Evolutionary conservation across 2,113 vertebrate species (phyloP), one percentile per base, ranked within the genome.

Genomic region (Sinocyclocheilus maitianheensis): DNA sequence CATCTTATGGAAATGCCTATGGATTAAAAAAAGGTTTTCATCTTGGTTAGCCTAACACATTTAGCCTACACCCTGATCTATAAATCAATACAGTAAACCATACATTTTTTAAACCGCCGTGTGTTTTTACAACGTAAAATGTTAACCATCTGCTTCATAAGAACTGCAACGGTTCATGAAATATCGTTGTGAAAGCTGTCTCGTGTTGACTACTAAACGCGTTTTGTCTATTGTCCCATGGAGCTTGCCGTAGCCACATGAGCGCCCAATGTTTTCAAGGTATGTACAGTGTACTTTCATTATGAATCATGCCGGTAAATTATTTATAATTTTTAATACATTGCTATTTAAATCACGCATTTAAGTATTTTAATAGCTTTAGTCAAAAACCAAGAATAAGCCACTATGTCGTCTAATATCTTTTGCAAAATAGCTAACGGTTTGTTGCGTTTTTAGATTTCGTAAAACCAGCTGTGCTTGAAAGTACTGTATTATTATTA

Each of bases 171-270:
- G 34, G 67, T 72, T 22, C 4, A 1, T 69, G 18, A 10, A 43
- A 72, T 22, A 2, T 58, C 3, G 3, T 71, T 74, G 20, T 74
- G 14, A 43, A n/a, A 22, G 69, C 0, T 10, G 18, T 3, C 37
- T 40, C 34, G 69, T 40, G 69, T 40, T 72, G 9, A 11, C 22
- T 79, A 60, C 53, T 22, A 79, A 79, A 80, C 34, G 77, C 77
- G 22, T 80, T 62, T 9, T 34, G 10, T 62, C 3, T 9, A 5
- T 0, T 85, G 84, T 78, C 14, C 75, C 77, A 20, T 10, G 18
- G 46, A 60, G 51, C 60, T 10, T 78, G 24, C 84, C 30, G 75
- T 85, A 85, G 12, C 11, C 60, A 53, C 14, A 37, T 69, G 62
- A 65, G 30, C 3, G 24, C 14, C 60, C 37, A 22, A 69, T 18